Evolutionary conservation across 2,113 vertebrate genomes (phyloP), one percentile per base, ranked within the genome.

Genomic region (Sialia sialis): DNA sequence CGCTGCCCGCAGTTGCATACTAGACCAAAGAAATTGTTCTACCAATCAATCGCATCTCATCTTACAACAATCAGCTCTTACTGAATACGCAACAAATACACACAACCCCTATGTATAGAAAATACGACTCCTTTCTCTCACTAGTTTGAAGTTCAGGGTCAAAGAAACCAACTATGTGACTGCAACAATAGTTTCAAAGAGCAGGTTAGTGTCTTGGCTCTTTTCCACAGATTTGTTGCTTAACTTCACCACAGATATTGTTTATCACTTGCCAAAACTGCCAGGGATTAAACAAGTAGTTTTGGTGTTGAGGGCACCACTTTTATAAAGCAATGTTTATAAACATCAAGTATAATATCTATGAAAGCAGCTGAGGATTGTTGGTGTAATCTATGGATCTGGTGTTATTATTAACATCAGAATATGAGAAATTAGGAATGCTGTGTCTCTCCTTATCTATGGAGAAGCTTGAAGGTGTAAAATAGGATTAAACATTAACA

Each of bases 1-100:
- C 93, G 97, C 19, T 79, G 92, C 22, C 98, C 98, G 1, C 99
- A 99, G 59, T 94, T 96, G 84, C 99, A 99, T 0, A 93, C 99
- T 99, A 92, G 56, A 63, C 68, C 58, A 48, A 58, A 85, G 44
- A 92, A 78, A 94, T 94, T 12, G 58, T 83, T 94, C 30, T 32
- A 70, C 52, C 54, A n/a, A 77, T 91, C 32, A 96, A 38, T 63
- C 36, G 29, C 18, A 52, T 62, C 84, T 82, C 41, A 81, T 48
- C 36, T 34, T 41, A 58, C 41, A 68, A 32, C 2, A 16, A 51
- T n/a, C 69, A 70, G 10, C 11, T 74, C 11, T 36, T 44, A 54
- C 0, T 12, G 5, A 67, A 74, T 10, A 55, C 5, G 38, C 74
- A 92, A 84, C 30, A 52, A 93, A 72, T 39, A 46, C 20, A 49